Conservation (phyloP, 2,797 vertebrate genomes). For the Amphiprion clarkii region DNA sequence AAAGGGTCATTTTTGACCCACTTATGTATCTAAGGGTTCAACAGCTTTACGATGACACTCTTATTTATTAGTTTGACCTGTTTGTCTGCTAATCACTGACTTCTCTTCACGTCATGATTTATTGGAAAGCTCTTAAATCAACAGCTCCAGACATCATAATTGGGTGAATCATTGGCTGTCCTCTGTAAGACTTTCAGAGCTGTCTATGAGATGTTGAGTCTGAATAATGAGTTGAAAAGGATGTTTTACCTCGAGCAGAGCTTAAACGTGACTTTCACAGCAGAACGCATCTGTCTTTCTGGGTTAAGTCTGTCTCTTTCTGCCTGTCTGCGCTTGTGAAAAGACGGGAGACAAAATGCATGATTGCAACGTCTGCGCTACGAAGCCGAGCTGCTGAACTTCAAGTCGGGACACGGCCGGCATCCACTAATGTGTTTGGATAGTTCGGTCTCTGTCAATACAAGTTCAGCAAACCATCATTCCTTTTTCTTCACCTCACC, state of each 20-base stretch:
- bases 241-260: not conserved
- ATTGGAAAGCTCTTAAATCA: too few relatives aligned
- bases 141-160: too few relatives aligned
- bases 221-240: constrained; percentile 5
- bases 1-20: too few relatives aligned
- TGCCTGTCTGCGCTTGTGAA: constrained; percentile 60
- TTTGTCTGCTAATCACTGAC: too few relatives aligned
- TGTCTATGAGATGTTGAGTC: not conserved
- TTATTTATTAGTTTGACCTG: too few relatives aligned
- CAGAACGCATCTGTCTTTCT: constrained; percentile 17
- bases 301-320: constrained; percentile 5
- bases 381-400: constrained; percentile 6
- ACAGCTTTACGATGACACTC: too few relatives aligned
- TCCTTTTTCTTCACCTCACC: constrained; percentile 13
- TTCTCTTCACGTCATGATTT: too few relatives aligned
- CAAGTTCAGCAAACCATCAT: constrained; percentile 27
- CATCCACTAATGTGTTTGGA: constrained; percentile 63
- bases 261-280: not conserved
- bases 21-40: too few relatives aligned
- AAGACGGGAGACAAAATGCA: constrained; percentile 23
- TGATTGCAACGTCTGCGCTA: constrained; percentile 24
- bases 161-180: not conserved
- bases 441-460: constrained; percentile 45
- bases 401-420: constrained; percentile 55
- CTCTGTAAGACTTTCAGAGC: not conserved